phyloP scores from a whole-genome alignment of 2,797 vertebrate genomes.

The Danio jaintianensis region DNA sequence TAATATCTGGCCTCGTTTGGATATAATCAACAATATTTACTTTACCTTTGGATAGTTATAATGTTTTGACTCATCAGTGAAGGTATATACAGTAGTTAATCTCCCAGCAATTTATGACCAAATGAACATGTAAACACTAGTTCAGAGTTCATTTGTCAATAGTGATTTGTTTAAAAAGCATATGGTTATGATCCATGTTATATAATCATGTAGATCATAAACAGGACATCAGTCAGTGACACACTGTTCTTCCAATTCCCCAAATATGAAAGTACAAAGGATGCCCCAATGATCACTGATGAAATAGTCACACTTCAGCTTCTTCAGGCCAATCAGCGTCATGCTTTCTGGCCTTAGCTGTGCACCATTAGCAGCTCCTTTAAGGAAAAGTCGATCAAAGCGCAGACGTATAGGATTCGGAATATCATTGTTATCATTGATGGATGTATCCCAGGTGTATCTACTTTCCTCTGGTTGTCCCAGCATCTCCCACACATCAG shows the following conservation, averaged over 20 bases:
- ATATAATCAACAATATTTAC: too few species aligned
- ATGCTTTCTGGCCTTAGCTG: constrained; percentile 76
- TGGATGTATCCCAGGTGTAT: constrained; percentile 86
- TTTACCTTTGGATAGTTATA: too few species aligned
- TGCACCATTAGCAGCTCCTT: constrained; percentile 66
- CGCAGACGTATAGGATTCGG: constrained; percentile 71
- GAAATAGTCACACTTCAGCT: constrained; percentile 82
- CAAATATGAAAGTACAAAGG: constrained; percentile 74
- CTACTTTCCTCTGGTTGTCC: constrained; percentile 79
- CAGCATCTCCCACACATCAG: constrained; percentile 84
- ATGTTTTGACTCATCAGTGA: too few species aligned
- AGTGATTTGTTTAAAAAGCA: background rate
- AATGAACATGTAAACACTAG: background rate
- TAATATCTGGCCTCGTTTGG: too few species aligned
- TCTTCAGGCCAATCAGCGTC: constrained; percentile 82
- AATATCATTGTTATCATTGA: constrained; percentile 78
- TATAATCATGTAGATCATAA: background rate
- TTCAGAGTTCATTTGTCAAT: background rate
- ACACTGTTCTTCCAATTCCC: background rate
- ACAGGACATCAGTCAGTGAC: background rate
- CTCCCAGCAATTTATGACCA: background rate
- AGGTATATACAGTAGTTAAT: background rate
- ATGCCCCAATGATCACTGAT: constrained; percentile 89
- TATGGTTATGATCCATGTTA: background rate
- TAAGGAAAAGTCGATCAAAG: constrained; percentile 82